These are phyloP conservation scores for Morus bassanus DNA, from an alignment of 2,797 vertebrate genomes.

Conservation along the genomic window DNA sequence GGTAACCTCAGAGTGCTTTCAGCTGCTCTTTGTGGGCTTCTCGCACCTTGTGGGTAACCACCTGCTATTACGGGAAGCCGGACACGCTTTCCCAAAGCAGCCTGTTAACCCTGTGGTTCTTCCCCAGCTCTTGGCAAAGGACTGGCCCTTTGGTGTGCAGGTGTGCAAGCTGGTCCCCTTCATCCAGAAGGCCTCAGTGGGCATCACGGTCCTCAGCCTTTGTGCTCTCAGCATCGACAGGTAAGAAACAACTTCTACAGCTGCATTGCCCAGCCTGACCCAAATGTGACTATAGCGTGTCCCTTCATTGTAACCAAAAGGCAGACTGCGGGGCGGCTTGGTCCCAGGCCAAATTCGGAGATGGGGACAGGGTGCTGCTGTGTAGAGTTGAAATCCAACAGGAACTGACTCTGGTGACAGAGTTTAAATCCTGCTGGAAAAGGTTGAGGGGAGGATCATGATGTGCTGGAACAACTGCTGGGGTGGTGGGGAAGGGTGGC, in stretches of 20 bases:
- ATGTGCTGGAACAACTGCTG: neutral
- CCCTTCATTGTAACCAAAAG: fast-evolving
- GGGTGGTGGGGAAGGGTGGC: neutral
- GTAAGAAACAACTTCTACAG: conserved; percentile 51
- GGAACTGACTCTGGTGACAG: neutral
- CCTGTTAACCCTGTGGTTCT: neutral
- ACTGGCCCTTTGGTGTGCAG: conserved; percentile 88
- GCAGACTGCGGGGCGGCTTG: fast-evolving
- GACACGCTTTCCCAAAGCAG: fast-evolving
- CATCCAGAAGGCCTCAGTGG: conserved; percentile 88
- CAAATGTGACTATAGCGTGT: fast-evolving
- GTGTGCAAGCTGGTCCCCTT: conserved; percentile 88
- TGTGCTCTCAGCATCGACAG: conserved; percentile 90
- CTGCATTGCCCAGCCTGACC: neutral
- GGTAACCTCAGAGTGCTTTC: neutral
- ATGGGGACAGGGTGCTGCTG: neutral
- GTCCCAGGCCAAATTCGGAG: neutral
- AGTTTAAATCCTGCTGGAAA: neutral
- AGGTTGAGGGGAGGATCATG: neutral
- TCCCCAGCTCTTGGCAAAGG: conserved; percentile 81
- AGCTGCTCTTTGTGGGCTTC: neutral
- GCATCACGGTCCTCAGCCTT: conserved; percentile 89
- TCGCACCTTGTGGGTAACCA: neutral
- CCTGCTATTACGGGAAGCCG: fast-evolving
- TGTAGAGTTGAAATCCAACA: neutral